Evolutionary conservation across 2,888 invertebrate species (phyloP).

Genomic region (Synergus itoensis): DNA sequence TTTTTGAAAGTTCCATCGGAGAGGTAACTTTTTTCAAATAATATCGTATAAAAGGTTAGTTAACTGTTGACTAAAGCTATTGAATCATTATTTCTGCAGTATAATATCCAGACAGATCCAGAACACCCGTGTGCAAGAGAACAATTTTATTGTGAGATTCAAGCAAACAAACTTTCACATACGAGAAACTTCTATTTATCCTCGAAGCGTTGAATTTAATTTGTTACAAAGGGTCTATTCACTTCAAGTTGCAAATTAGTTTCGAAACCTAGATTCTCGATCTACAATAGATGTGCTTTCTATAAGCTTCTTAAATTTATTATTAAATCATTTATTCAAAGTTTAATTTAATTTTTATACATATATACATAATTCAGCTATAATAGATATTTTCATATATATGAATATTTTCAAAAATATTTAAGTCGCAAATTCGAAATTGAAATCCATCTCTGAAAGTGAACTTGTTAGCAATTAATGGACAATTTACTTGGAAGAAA

Average conservation of each 20-base stretch:
- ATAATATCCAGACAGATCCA: background rate
- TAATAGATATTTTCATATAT: no score
- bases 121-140: background rate
- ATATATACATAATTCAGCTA: no score
- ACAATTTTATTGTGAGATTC: constrained; percentile 32
- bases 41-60: constrained; percentile 6
- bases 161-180: constrained; percentile 27
- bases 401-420: no score
- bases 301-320: background rate
- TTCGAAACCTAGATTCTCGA: constrained; percentile 11
- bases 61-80: constrained; percentile 1
- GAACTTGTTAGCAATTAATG: constrained; percentile 22
- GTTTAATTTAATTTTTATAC: no score
- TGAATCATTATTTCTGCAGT: constrained; percentile 28
- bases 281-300: constrained; percentile 1
- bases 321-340: background rate
- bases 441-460: background rate
- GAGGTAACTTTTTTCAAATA: background rate
- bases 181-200: constrained; percentile 25
- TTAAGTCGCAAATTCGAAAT: background rate
- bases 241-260: constrained; percentile 27
- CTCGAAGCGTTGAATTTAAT: constrained; percentile 27
- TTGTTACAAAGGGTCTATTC: constrained; percentile 14
- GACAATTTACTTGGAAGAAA: constrained; percentile 1
- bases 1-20: no score